Conservation (phyloP, 2,797 vertebrate species). For the Eulemur mongoz region DNA sequence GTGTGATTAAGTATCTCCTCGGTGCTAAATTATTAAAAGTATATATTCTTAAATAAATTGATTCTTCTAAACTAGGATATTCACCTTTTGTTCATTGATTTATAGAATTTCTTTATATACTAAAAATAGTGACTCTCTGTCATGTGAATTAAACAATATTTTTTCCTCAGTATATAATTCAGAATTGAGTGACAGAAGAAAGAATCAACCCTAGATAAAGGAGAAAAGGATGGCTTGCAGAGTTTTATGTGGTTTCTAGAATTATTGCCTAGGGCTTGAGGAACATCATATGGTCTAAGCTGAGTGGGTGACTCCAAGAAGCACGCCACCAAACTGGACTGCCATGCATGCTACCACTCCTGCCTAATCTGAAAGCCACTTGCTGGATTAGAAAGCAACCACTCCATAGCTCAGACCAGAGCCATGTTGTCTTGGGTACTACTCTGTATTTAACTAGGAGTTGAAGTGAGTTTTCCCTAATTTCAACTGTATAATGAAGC, state of each 20-base stretch:
- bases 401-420: neutral
- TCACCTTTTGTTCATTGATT: neutral
- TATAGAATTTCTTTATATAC: constrained; percentile 8
- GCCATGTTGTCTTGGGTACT: neutral
- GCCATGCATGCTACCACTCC: neutral
- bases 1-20: neutral
- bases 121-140: constrained; percentile 31
- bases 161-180: neutral
- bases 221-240: neutral
- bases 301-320: neutral
- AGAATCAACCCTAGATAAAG: neutral
- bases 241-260: neutral
- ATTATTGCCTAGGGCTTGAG: neutral
- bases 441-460: neutral
- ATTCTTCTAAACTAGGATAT: neutral
- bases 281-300: neutral
- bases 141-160: neutral
- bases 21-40: neutral
- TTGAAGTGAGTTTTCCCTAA: neutral
- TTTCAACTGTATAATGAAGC: neutral
- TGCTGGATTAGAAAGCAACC: neutral
- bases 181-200: neutral
- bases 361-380: neutral
- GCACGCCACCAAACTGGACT: neutral
- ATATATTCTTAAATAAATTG: constrained; percentile 28